Evolutionary conservation across 30 jellyfish, hydroid and myxozoan species (phyloP).

Genomic region (Cassiopea xamachana): DNA sequence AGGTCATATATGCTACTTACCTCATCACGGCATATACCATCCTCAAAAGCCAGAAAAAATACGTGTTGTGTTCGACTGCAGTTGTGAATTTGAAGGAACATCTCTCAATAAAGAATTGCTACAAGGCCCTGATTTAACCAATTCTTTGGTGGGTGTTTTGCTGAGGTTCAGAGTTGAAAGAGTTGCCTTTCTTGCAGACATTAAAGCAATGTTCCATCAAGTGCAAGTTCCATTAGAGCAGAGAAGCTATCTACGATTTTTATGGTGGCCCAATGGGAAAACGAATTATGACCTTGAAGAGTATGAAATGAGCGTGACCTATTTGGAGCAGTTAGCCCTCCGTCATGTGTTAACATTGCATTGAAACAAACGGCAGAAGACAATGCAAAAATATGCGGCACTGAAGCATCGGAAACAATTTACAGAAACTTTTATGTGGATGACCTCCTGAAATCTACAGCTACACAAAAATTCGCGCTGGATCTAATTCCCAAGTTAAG

Average conservation of each 20-base stretch:
- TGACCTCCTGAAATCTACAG: slow-evolving; percentile 28
- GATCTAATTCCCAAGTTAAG: slow-evolving; percentile 4
- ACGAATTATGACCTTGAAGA: slow-evolving; percentile 5
- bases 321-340: slow-evolving; percentile 17
- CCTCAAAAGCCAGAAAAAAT: slow-evolving; percentile 71
- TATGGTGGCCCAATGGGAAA: slow-evolving; percentile 60
- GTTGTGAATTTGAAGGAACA: slow-evolving; percentile 48
- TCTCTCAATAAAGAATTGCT: slow-evolving; percentile 63
- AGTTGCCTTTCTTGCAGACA: slow-evolving; percentile 72
- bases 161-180: slow-evolving; percentile 73
- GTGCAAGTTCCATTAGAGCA: slow-evolving; percentile 53
- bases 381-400: neutral
- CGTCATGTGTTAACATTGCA: slow-evolving; percentile 20
- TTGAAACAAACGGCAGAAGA: slow-evolving; percentile 9
- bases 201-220: slow-evolving; percentile 82
- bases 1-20: slow-evolving; percentile 62
- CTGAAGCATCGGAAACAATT: neutral
- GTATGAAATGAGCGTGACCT: slow-evolving; percentile 16
- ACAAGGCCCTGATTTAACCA: slow-evolving; percentile 81
- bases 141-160: slow-evolving; percentile 23
- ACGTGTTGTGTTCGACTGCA: slow-evolving; percentile 32
- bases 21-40: slow-evolving; percentile 72
- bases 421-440: neutral
- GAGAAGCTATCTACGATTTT: slow-evolving; percentile 23
- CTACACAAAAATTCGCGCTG: neutral